These are phyloP conservation scores for Syngnathus scovelli DNA, from an alignment of 2,113 vertebrate species.

Conservation along the genomic window DNA sequence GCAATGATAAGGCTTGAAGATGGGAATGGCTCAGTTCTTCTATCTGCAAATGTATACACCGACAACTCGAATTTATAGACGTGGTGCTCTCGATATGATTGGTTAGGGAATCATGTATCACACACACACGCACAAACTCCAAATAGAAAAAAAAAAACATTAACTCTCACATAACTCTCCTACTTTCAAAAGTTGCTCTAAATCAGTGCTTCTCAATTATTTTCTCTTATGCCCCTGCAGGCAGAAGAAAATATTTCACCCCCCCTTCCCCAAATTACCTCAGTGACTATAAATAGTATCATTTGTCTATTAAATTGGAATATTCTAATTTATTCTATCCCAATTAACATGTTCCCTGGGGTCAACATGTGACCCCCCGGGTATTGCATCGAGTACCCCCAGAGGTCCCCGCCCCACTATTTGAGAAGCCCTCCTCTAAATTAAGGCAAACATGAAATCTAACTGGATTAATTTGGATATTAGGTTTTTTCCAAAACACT, in stretches of 20 bases:
- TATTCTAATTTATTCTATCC: too few relatives aligned
- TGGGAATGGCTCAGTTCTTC: slow-evolving; percentile 7
- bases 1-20: slow-evolving; percentile 17
- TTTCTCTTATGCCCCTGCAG: too few relatives aligned
- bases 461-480: background rate
- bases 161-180: background rate
- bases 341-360: too few relatives aligned
- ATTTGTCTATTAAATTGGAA: too few relatives aligned
- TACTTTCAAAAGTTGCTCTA: background rate
- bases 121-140: slow-evolving; percentile 36
- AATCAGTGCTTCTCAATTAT: too few relatives aligned
- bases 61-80: slow-evolving; percentile 45
- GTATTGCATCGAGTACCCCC: too few relatives aligned
- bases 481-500: background rate
- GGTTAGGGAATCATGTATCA: slow-evolving; percentile 56
- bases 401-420: too few relatives aligned
- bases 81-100: slow-evolving; percentile 50
- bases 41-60: slow-evolving; percentile 14
- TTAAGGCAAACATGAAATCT: background rate
- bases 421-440: background rate
- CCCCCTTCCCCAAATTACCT: too few relatives aligned
- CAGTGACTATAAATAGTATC: too few relatives aligned
- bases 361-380: too few relatives aligned
- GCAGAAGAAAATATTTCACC: too few relatives aligned
- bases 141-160: background rate